Base-by-base conservation (phyloP, 2,113 vertebrate genomes). In the Labeo catla region DNA sequence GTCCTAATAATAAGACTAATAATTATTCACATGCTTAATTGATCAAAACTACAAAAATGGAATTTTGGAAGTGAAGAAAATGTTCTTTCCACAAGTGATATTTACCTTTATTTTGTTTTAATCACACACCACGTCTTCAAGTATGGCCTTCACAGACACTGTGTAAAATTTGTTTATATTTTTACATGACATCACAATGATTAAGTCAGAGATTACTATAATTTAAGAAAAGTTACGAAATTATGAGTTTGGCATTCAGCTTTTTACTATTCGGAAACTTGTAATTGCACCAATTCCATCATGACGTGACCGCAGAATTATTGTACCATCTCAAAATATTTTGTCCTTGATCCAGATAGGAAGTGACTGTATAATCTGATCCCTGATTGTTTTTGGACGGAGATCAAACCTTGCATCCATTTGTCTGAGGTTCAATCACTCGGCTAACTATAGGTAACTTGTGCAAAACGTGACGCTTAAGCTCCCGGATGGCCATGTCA, bases 361-460 rank as follows among this genome's bases (percentile, higher is more conserved):
- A 89, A 87, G 84, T 82, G 59, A 23, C 43, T 70, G 19, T 85
- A 63, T 80, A 84, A 76, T 82, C 11, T 61, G 21, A 61, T 39
- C 49, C n/a, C 47, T 84, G 59, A 86, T 81, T 85, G 72, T 86
- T 84, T 73, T 86, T 45, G 86, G 68, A 82, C 83, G 54, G 34
- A 47, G 15, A 86, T 77, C 83, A 65, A 76, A 28, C 36, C 72
- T 77, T 23, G 49, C 57, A n/a, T 61, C n/a, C 8, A 47, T 73
- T 50, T 45, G 49, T 85, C 16, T 6, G 23, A 21, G 59, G 65
- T 61, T 49, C 57, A 52, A 83, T 52, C 8, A 6, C 21, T 76
- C 13, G 28, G 54, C 10, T 39, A 86, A 47, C 59, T 63, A 57
- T 19, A 36, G 43, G 76, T 57, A 63, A 59, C 49, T 83, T 21